Percentiles rank a stretch among this genome's conserved stretches.
Evolutionary conservation across 2,113 vertebrate species (phyloP).

Genomic region (Damaliscus lunatus): DNA sequence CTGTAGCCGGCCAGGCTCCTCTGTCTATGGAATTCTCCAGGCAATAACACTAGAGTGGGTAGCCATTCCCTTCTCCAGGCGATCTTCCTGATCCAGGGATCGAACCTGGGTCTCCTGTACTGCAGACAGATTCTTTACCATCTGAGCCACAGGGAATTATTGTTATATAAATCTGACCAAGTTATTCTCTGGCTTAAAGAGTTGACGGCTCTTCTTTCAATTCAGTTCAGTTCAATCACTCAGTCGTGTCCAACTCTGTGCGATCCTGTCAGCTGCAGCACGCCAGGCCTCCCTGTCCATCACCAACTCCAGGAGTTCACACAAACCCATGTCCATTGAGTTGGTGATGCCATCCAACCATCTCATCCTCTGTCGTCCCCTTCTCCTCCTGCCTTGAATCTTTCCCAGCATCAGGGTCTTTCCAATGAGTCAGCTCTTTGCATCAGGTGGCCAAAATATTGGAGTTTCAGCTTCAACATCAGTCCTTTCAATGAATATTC

Average conservation of each 20-base stretch:
- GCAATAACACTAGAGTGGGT: background rate
- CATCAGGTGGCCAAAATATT: background rate
- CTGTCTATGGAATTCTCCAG: background rate
- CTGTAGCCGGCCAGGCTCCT: background rate
- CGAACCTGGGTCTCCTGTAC: background rate
- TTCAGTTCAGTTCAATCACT: background rate
- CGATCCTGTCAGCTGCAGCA: background rate
- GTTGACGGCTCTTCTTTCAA: background rate
- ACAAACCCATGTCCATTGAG: background rate
- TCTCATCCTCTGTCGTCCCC: background rate
- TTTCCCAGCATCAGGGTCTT: background rate
- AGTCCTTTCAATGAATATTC: background rate
- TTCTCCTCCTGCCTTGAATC: background rate
- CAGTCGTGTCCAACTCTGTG: background rate
- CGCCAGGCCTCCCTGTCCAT: background rate
- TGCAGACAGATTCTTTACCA: background rate
- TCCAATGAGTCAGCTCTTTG: background rate
- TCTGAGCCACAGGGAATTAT: background rate
- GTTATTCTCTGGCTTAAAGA: conserved; percentile 10
- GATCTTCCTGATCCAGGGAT: background rate
- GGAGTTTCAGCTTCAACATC: background rate
- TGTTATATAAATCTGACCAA: background rate
- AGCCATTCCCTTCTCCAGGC: background rate
- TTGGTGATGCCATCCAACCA: background rate
- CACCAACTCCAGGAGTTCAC: background rate